A percentile compares a stretch with the other conserved stretches of the same genome.
These are phyloP conservation scores for Parnassius smintheus DNA, from an alignment of 2,888 invertebrate species.

Conservation along the genomic window DNA sequence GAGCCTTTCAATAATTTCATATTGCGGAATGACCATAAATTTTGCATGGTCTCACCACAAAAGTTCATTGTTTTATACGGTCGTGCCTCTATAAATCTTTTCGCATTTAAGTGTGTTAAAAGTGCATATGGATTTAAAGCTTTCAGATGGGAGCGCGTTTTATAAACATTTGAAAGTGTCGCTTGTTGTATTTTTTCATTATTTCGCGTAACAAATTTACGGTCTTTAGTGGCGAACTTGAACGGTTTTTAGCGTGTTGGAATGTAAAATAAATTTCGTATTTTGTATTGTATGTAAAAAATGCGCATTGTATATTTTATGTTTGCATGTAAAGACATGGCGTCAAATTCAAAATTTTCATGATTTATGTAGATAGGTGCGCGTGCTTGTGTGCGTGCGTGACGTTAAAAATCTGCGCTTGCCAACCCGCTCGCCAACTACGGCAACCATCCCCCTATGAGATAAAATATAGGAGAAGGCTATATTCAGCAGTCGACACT, in stretches of 20 bases:
- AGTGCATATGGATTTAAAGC: conserved; percentile 36
- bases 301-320: too few relatives aligned
- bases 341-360: too few relatives aligned
- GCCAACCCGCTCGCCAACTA: too few relatives aligned
- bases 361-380: too few relatives aligned
- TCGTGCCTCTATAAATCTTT: conserved; percentile 34
- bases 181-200: conserved; percentile 6
- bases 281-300: too few relatives aligned
- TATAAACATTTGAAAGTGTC: conserved; percentile 9
- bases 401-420: too few relatives aligned
- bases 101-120: conserved; percentile 35
- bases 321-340: too few relatives aligned
- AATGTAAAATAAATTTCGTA: too few relatives aligned
- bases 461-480: too few relatives aligned
- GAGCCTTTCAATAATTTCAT: conserved; percentile 37
- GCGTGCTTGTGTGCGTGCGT: too few relatives aligned
- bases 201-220: background rate
- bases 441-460: too few relatives aligned
- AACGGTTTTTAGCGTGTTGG: background rate
- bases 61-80: conserved; percentile 43
- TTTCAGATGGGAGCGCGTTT: conserved; percentile 27
- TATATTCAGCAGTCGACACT: too few relatives aligned
- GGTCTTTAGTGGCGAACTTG: background rate
- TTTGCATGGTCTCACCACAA: conserved; percentile 39
- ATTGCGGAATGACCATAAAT: conserved; percentile 43